Evolutionary conservation across 2,113 vertebrate species (phyloP), one percentile per base, ranked within the genome.

Genomic region (Oceanites oceanicus): DNA sequence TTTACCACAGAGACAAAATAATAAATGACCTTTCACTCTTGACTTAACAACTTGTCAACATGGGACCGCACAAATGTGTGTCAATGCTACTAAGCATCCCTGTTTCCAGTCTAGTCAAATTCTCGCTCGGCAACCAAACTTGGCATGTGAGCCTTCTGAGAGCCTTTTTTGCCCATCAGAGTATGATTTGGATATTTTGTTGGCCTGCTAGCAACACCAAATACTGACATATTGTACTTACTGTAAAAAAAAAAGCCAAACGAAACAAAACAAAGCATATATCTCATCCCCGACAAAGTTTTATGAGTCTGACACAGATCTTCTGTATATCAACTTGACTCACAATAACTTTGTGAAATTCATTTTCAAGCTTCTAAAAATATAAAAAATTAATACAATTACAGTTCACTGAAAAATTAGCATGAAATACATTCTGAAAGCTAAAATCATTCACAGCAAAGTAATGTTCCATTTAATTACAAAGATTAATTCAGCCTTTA

Each of bases 391-490:
- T 97, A 96, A 98, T 96, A 98, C 90, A 97, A 98, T 96, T 98
- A 97, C 91, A 96, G 85, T 90, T 97, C 91, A 94, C 95, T 97
- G 97, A 97, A 98, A 98, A 98, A 98, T 97, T 97, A 98, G 78
- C 97, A 97, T 96, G 96, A 95, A 97, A 97, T 97, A 94, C 65
- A 85, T 79, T 96, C 95, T 98, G 98, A 98, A 98, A 98, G 96
- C 95, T 95, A 97, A 97, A 97, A 97, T 98, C 66, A 94, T 97
- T 98, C 97, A 98, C 23, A 32, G 92, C 88, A 92, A 96, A 90
- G 95, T 94, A 98, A 97, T 95, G 95, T 96, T 97, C 95, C 91
- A 97, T 98, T 98, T 98, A 98, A 98, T 98, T 98, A 98, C 96
- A 97, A 97, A 97, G 97, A 98, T 98, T 97, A 98, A 98, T 98